Evolutionary conservation across 2,797 vertebrate species (phyloP), one percentile per base, ranked within the genome.

Genomic region (Prunella strophiata): DNA sequence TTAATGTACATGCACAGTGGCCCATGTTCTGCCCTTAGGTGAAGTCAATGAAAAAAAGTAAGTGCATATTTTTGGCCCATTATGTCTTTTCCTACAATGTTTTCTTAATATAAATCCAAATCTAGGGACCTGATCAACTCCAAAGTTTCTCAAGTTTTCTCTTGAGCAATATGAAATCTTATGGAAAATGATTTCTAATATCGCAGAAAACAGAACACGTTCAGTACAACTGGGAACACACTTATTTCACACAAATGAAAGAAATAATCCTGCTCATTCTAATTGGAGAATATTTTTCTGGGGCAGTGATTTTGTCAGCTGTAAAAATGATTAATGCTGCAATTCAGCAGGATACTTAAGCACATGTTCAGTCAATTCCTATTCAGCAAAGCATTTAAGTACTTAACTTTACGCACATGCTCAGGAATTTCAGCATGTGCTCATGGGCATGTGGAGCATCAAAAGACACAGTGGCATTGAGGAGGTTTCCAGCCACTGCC

Each of bases 251-350:
- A 92, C 96, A 96, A 95, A 96, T 77, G 91, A 96, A 97, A 95
- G 96, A 93, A 96, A 96, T 94, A 97, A 96, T 97, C 96, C 83
- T 0, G 5, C 59, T 96, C 88, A 48, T 96, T 94, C 93, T 96
- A 96, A 97, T 96, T 95, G 96, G 91, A 96, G 95, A 95, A 97
- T 97, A 96, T 97, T 97, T 97, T 97, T 96, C 96, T 93, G 91
- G 94, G 94, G 96, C 96, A 94, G 91, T 94, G 96, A 96, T 97
- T 97, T 94, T 97, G 95, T 94, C 91, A 94, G 96, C 88, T 94
- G 91, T 96, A 96, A 97, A 97, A 96, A 94, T 97, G 96, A 96
- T 96, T 97, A 97, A 97, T 95, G 83, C 83, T 54, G 80, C 77
- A 95, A 96, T 96, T 96, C 91, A 93, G 85, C 74, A 65, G 91